These are phyloP conservation scores for Bambusicola thoracicus DNA, from an alignment of 2,113 vertebrate genomes.

Conservation along the genomic window DNA sequence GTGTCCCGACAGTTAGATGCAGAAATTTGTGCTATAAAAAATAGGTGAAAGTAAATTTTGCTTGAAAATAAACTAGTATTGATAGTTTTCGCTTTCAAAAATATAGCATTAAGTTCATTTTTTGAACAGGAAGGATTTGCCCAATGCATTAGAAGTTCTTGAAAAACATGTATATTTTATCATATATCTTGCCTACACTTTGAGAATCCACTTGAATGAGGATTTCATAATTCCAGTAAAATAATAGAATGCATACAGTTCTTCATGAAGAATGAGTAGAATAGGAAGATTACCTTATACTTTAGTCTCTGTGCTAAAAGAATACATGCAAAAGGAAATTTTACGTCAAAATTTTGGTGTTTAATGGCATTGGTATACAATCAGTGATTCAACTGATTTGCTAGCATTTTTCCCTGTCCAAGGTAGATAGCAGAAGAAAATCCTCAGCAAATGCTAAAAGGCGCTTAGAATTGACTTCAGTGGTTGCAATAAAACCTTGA, in stretches of 20 bases:
- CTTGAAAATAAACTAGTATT: slow-evolving; percentile 57
- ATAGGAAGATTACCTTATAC: neutral
- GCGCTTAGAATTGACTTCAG: neutral
- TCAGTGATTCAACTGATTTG: neutral
- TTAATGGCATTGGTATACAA: neutral
- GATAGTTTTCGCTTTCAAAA: slow-evolving; percentile 45
- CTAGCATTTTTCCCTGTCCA: neutral
- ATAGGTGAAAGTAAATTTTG: slow-evolving; percentile 23
- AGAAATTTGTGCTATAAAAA: slow-evolving; percentile 46
- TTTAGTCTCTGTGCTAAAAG: neutral
- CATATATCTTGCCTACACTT: neutral
- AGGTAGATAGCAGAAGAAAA: neutral
- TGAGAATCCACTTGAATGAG: neutral
- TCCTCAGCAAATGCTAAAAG: neutral
- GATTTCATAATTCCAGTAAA: slow-evolving; percentile 11
- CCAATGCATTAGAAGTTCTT: slow-evolving; percentile 18
- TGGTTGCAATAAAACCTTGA: neutral
- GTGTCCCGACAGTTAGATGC: slow-evolving; percentile 30
- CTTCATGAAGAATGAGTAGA: neutral
- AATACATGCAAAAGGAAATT: neutral
- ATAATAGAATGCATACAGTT: neutral
- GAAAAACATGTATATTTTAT: neutral
- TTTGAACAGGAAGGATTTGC: slow-evolving; percentile 12
- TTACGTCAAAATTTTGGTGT: neutral
- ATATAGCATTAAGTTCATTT: slow-evolving; percentile 29